Percentiles rank a stretch among this genome's conserved stretches.
Conservation (phyloP, 2,888 invertebrate genomes). For the Suillia variegata region DNA sequence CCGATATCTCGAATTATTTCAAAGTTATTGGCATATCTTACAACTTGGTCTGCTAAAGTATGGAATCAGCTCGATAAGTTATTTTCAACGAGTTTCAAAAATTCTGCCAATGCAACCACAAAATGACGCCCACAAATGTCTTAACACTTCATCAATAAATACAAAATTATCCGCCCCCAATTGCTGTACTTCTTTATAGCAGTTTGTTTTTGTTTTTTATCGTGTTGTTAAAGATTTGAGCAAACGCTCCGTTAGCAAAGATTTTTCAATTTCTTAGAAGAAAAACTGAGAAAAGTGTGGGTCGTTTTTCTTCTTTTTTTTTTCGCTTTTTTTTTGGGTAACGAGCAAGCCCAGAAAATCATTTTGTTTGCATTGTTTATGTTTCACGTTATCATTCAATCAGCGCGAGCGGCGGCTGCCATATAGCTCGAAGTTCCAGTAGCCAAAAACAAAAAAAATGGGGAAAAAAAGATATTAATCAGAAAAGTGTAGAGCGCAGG, state of each 20-base stretch:
- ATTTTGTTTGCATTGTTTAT: conserved; percentile 1
- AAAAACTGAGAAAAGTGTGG: neutral
- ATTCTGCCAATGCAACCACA: too few relatives aligned
- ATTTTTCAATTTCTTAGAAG: neutral
- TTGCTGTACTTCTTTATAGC: too few relatives aligned
- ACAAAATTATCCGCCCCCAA: neutral
- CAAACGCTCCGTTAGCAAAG: too few relatives aligned
- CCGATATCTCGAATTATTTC: too few relatives aligned
- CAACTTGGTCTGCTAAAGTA: too few relatives aligned
- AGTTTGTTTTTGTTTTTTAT: too few relatives aligned
- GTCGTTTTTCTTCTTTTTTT: too few relatives aligned
- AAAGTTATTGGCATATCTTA: too few relatives aligned
- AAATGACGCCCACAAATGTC: neutral
- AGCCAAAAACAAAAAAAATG: neutral
- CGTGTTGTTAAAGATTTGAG: too few relatives aligned
- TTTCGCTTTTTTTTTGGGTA: too few relatives aligned
- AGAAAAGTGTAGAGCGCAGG: neutral
- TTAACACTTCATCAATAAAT: neutral
- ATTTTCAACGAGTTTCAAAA: too few relatives aligned
- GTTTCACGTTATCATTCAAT: conserved; percentile 7
- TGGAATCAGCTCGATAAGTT: too few relatives aligned
- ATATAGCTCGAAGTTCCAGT: conserved; percentile 5
- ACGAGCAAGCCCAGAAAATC: neutral
- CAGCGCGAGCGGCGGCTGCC: conserved; percentile 5
- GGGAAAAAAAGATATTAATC: neutral